Conservation (phyloP, 2,888 invertebrate species). For the Xestia ashworthii region DNA sequence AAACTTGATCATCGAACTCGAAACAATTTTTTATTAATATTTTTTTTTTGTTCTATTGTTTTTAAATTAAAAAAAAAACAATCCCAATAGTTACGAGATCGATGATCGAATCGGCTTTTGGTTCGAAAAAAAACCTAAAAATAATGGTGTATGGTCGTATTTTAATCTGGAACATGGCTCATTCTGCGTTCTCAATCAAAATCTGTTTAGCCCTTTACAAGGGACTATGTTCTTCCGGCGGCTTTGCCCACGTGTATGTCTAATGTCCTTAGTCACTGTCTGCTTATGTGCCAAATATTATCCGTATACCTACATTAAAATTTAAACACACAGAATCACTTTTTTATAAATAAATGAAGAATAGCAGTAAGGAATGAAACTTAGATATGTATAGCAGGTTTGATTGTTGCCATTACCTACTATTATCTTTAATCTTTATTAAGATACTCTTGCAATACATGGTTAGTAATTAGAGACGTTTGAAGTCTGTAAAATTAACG, state of each 20-base stretch:
- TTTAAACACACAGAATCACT: not conserved
- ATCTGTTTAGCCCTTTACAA: not conserved
- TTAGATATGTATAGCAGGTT: not conserved
- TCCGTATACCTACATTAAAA: not conserved
- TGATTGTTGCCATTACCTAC: not conserved
- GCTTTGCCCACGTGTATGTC: not conserved
- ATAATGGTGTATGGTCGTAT: too few relatives aligned
- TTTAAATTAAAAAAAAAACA: too few relatives aligned
- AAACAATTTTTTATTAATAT: too few relatives aligned
- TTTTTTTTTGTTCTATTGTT: too few relatives aligned
- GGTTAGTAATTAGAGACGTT: conserved; percentile 26
- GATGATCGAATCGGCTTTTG: too few relatives aligned
- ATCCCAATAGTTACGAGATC: too few relatives aligned
- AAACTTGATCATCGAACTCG: too few relatives aligned
- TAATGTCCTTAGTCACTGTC: too few relatives aligned
- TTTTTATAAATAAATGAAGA: not conserved
- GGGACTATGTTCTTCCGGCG: not conserved
- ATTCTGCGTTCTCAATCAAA: not conserved
- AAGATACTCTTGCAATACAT: not conserved
- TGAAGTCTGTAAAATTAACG: conserved; percentile 14
- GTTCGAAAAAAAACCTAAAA: too few relatives aligned
- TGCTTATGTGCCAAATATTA: too few relatives aligned
- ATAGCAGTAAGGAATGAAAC: not conserved
- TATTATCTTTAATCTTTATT: not conserved
- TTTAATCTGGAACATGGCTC: not conserved